These are phyloP conservation scores for Melopsittacus undulatus DNA, from an alignment of 2,797 vertebrate species.

Conservation along the genomic window DNA sequence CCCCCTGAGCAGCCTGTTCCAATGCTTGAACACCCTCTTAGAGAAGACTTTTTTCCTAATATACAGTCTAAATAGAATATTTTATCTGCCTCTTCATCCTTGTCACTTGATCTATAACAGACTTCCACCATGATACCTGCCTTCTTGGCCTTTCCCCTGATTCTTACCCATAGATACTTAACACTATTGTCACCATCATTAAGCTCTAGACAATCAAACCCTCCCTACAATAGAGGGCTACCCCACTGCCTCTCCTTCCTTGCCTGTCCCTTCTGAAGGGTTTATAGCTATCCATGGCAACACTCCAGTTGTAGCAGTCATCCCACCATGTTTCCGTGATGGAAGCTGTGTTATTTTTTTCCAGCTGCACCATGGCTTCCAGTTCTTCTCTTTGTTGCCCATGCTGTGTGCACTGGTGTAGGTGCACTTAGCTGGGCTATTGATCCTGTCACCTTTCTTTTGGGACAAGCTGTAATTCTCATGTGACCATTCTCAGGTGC, in stretches of 20 bases:
- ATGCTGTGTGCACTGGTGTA: neutral
- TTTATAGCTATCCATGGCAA: neutral
- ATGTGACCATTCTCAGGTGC: neutral
- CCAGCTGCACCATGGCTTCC: neutral
- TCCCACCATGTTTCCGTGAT: neutral
- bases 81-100: neutral
- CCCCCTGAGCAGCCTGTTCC: neutral
- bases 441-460: neutral
- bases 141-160: neutral
- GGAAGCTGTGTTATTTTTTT: neutral
- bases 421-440: neutral
- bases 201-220: neutral
- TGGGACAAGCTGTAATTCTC: neutral
- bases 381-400: neutral
- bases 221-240: neutral
- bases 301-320: neutral
- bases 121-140: neutral
- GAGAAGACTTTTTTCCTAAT: neutral
- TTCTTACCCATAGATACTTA: neutral
- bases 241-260: neutral
- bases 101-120: neutral
- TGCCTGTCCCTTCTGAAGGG: neutral
- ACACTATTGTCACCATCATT: neutral
- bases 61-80: neutral
- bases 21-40: neutral